These are phyloP conservation scores for Zaprionus capensis DNA, from an alignment of 1,140 invertebrate genomes.

Conservation along the genomic window DNA sequence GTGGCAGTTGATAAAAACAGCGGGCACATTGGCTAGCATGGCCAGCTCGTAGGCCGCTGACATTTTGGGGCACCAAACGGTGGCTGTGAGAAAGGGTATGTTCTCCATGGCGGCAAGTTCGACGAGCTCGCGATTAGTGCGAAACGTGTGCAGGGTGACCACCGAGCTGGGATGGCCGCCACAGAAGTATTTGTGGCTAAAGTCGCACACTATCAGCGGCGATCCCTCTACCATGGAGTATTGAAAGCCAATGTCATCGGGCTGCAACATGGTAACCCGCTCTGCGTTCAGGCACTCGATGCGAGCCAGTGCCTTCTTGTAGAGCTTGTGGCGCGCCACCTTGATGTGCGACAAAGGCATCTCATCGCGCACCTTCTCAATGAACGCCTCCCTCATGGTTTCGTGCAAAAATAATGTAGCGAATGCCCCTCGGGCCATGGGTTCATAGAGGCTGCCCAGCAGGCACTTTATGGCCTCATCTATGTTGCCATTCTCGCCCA, in stretches of 20 bases:
- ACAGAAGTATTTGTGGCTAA: constrained; percentile 58
- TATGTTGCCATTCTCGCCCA: constrained; percentile 42
- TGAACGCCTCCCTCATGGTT: constrained; percentile 47
- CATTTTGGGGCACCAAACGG: constrained; percentile 56
- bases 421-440: constrained; percentile 33
- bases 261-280: constrained; percentile 23
- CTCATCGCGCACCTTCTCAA: constrained; percentile 20
- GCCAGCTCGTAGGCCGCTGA: constrained; percentile 56
- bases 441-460: constrained; percentile 35
- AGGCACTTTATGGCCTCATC: constrained; percentile 40
- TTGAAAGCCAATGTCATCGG: constrained; percentile 44
- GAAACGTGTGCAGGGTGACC: constrained; percentile 64
- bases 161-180: constrained; percentile 43
- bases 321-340: constrained; percentile 33
- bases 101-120: constrained; percentile 32
- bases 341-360: constrained; percentile 49
- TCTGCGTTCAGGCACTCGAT: constrained; percentile 54
- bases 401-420: constrained; percentile 60
- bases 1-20: constrained; percentile 55
- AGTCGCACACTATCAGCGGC: constrained; percentile 54
- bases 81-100: constrained; percentile 42
- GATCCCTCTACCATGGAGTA: constrained; percentile 48
- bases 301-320: constrained; percentile 24
- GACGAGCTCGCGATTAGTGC: constrained; percentile 36
- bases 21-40: constrained; percentile 18